These are phyloP conservation scores for Motacilla tschutschensis DNA, from an alignment of 2,113 vertebrate genomes.

Conservation along the genomic window DNA sequence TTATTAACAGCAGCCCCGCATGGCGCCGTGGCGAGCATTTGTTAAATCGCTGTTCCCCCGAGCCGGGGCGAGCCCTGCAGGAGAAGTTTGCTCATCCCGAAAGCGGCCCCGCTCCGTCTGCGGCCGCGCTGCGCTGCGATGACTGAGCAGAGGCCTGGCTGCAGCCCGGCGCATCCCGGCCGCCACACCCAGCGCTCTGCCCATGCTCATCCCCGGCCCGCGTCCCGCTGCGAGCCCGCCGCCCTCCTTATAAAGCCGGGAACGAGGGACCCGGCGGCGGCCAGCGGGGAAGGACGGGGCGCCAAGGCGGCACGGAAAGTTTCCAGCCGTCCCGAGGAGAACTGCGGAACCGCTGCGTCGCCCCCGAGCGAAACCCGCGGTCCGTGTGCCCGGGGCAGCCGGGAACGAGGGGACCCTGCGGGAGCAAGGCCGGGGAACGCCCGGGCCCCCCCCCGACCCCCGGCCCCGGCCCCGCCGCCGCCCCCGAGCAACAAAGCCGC, in stretches of 20 bases:
- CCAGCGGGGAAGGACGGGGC: background rate
- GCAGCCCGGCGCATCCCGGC: conserved; percentile 40
- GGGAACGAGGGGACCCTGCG: accelerated
- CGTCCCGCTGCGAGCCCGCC: background rate
- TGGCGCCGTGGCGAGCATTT: background rate
- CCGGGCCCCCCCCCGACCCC: background rate
- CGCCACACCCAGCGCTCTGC: conserved; percentile 65
- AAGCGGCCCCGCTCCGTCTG: background rate
- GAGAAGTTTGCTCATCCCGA: conserved; percentile 17
- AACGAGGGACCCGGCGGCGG: background rate
- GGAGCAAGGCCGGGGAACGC: background rate
- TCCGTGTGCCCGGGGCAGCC: accelerated
- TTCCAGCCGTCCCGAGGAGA: background rate
- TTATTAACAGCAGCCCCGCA: background rate
- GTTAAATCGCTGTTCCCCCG: background rate
- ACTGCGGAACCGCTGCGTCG: background rate
- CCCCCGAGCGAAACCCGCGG: background rate
- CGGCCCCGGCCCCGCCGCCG: background rate
- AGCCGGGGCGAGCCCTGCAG: background rate
- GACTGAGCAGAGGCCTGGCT: conserved; percentile 27
- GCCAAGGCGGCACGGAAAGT: background rate
- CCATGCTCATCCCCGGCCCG: background rate
- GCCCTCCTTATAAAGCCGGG: conserved; percentile 27
- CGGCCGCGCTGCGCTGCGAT: background rate
- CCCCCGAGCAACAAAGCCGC: background rate